These are phyloP conservation scores for Clitarchus hookeri DNA, from an alignment of 2,888 invertebrate genomes.

Conservation along the genomic window DNA sequence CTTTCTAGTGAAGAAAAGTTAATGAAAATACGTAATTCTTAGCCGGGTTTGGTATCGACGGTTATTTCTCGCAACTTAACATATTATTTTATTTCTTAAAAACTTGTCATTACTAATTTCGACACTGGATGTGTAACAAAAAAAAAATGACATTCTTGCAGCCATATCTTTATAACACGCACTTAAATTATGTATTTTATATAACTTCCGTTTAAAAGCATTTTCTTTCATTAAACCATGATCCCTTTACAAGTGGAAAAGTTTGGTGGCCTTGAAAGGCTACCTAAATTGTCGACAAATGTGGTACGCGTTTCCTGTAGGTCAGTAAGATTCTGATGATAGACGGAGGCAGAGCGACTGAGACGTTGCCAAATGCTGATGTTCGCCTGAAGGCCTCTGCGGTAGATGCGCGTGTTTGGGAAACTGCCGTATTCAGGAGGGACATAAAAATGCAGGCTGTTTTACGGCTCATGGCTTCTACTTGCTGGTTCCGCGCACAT, in stretches of 20 bases:
- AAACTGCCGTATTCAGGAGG: neutral
- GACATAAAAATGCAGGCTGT: slow-evolving; percentile 14
- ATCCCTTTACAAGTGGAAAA: neutral
- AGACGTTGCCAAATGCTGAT: neutral
- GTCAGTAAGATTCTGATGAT: neutral
- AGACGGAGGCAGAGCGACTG: neutral
- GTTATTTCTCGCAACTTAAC: too few relatives aligned
- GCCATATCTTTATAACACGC: too few relatives aligned
- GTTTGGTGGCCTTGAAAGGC: neutral
- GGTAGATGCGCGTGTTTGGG: neutral
- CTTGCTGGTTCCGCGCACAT: neutral
- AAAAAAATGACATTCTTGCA: too few relatives aligned
- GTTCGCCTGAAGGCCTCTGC: neutral
- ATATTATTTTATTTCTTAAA: too few relatives aligned
- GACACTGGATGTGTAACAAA: too few relatives aligned
- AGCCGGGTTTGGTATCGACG: too few relatives aligned
- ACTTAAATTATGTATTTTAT: too few relatives aligned
- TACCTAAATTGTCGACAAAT: neutral
- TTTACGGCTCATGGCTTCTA: neutral
- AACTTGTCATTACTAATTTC: too few relatives aligned
- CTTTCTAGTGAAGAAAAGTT: too few relatives aligned
- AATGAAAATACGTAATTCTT: too few relatives aligned
- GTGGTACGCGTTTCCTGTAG: neutral
- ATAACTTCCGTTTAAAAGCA: too few relatives aligned
- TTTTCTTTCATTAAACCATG: neutral